These are phyloP conservation scores for Synanceia verrucosa DNA, from an alignment of 2,797 vertebrate species.

Conservation along the genomic window DNA sequence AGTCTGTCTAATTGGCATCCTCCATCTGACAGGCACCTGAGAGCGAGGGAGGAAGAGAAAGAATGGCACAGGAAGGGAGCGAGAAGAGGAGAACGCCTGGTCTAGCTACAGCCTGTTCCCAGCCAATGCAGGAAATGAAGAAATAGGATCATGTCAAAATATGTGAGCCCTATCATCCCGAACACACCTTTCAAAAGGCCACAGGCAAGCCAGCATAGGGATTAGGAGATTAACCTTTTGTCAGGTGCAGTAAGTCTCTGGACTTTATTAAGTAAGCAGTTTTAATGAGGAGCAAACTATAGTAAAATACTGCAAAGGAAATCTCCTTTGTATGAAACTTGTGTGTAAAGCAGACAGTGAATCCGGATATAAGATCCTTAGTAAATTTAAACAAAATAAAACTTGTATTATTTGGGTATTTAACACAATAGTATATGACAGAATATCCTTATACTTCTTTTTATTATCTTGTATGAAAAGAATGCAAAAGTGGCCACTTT, in stretches of 20 bases:
- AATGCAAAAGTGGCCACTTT: no score
- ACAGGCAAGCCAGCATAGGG: slow-evolving; percentile 54
- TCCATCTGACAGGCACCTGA: slow-evolving; percentile 64
- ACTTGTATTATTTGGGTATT: no score
- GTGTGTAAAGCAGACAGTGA: no score
- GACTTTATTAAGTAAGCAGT: slow-evolving; percentile 58
- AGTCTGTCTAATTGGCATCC: slow-evolving; percentile 66
- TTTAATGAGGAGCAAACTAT: slow-evolving; percentile 39
- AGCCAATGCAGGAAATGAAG: slow-evolving; percentile 84
- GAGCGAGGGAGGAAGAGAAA: slow-evolving; percentile 40
- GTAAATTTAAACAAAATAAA: no score
- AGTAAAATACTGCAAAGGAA: slow-evolving; percentile 4
- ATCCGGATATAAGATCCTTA: no score
- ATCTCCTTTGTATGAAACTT: no score
- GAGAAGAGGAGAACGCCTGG: slow-evolving; percentile 55
- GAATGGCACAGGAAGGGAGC: slow-evolving; percentile 45
- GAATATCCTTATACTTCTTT: no score
- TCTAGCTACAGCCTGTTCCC: slow-evolving; percentile 65
- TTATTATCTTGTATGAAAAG: no score
- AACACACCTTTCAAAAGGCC: slow-evolving; percentile 74
- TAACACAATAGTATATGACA: no score
- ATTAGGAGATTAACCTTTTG: slow-evolving; percentile 55
- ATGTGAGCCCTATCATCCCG: slow-evolving; percentile 73
- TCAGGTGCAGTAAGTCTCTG: slow-evolving; percentile 58
- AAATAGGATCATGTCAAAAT: slow-evolving; percentile 85